Evolutionary conservation across 2,113 vertebrate species (phyloP).

Genomic region (Poeciliopsis retropinna): DNA sequence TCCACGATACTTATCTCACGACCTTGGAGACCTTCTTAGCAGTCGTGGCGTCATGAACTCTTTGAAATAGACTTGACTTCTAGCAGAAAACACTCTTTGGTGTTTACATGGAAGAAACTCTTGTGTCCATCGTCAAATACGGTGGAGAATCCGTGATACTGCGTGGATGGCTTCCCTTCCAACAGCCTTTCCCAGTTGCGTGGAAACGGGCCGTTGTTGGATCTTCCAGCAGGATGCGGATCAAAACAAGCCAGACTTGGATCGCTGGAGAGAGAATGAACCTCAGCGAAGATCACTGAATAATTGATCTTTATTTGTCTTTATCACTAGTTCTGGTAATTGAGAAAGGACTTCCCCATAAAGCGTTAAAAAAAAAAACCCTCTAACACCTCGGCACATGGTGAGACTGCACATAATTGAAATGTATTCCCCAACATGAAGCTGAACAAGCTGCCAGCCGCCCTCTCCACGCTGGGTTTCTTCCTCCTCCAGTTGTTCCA

Average conservation of each 20-base stretch:
- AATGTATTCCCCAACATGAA: slow-evolving; percentile 95
- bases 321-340: neutral
- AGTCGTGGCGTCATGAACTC: too few relatives aligned
- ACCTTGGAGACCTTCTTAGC: too few relatives aligned
- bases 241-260: neutral
- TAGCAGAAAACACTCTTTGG: too few relatives aligned
- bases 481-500: slow-evolving; percentile 33
- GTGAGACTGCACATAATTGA: slow-evolving; percentile 95
- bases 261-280: neutral
- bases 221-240: neutral
- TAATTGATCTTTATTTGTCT: neutral
- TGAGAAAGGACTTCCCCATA: neutral
- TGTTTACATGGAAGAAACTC: too few relatives aligned
- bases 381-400: slow-evolving; percentile 85
- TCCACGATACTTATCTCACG: too few relatives aligned
- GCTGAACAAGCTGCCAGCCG: slow-evolving; percentile 87
- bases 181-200: neutral
- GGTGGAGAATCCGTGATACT: too few relatives aligned
- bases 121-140: too few relatives aligned
- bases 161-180: too few relatives aligned
- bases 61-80: too few relatives aligned
- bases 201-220: neutral
- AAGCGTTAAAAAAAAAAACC: slow-evolving; percentile 60
- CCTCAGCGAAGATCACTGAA: neutral
- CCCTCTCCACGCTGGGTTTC: slow-evolving; percentile 84